Percentiles rank a stretch among this genome's conserved stretches.
Evolutionary conservation across 2,888 invertebrate species (phyloP).

Genomic region (Lasioglossum marginatum): DNA sequence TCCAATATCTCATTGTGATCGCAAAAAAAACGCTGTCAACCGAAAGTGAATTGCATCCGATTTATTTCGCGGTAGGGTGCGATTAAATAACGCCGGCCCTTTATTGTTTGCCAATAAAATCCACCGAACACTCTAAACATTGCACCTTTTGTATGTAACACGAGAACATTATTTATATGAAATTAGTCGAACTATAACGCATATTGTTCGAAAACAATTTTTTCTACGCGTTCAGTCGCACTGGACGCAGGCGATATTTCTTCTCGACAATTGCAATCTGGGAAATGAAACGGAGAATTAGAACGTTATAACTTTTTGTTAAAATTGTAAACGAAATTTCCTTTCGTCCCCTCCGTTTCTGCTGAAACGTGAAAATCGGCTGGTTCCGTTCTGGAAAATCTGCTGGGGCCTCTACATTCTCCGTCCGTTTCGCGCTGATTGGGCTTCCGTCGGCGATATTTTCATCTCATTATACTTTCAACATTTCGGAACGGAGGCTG

Average conservation of each 20-base stretch:
- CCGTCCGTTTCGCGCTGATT: conserved; percentile 16
- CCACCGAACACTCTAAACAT: conserved; percentile 49
- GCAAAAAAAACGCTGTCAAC: conserved; percentile 62
- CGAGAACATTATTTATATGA: conserved; percentile 7
- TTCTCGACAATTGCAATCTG: no score
- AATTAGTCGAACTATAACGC: conserved; percentile 11
- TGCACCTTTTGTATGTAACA: neutral
- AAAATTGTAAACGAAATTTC: neutral
- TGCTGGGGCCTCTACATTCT: conserved; percentile 13
- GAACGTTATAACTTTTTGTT: neutral
- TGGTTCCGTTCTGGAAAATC: conserved; percentile 2
- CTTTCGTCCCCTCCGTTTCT: neutral
- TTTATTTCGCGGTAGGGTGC: conserved; percentile 47
- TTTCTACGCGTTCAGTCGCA: neutral
- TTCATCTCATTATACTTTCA: conserved; percentile 52
- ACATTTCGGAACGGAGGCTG: conserved; percentile 37
- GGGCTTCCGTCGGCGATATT: conserved; percentile 44
- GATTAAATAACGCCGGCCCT: conserved; percentile 53
- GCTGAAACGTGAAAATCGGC: conserved; percentile 6
- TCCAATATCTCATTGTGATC: conserved; percentile 62
- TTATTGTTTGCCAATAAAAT: conserved; percentile 42
- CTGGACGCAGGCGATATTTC: neutral
- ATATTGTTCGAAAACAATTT: neutral
- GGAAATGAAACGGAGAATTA: neutral
- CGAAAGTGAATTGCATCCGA: conserved; percentile 59